Percentiles rank a stretch among this genome's conserved stretches.
Conservation (phyloP, 2,888 invertebrate genomes). For the Tolmerus cingulatus region DNA sequence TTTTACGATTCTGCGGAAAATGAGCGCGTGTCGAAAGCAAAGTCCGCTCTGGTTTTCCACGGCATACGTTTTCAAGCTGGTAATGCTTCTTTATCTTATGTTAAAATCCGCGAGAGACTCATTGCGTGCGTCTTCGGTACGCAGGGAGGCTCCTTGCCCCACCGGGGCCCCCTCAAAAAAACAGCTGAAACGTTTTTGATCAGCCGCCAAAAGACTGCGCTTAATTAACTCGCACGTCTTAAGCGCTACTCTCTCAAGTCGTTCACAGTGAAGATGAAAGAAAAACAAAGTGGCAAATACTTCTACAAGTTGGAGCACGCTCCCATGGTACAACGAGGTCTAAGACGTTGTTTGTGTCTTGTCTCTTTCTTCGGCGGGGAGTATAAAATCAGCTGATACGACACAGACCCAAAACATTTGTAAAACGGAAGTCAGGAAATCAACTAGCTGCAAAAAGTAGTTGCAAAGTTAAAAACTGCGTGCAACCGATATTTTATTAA, state of each 20-base stretch:
- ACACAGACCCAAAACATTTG: conserved; percentile 61
- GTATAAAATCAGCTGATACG: conserved; percentile 64
- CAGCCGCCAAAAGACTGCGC: background rate
- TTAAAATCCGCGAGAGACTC: background rate
- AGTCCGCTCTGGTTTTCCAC: background rate
- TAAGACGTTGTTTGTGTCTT: conserved; percentile 52
- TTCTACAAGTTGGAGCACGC: background rate
- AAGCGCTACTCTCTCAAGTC: background rate
- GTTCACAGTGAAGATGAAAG: conserved; percentile 7
- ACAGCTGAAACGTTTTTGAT: conserved; percentile 26
- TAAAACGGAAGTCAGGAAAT: conserved; percentile 56
- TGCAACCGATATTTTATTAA: background rate
- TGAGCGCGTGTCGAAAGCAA: background rate
- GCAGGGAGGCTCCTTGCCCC: background rate
- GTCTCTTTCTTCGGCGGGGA: conserved; percentile 54
- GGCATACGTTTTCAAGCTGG: background rate
- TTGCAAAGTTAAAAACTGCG: conserved; percentile 9
- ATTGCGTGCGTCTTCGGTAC: conserved; percentile 6
- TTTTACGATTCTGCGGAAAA: background rate
- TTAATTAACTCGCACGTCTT: conserved; percentile 18
- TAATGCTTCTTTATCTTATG: background rate
- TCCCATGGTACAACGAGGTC: background rate
- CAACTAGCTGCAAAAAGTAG: background rate
- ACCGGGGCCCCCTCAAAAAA: background rate
- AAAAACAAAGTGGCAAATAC: background rate